phyloP scores from a whole-genome alignment of 1,140 invertebrate species.

The Drepana arcuata region DNA sequence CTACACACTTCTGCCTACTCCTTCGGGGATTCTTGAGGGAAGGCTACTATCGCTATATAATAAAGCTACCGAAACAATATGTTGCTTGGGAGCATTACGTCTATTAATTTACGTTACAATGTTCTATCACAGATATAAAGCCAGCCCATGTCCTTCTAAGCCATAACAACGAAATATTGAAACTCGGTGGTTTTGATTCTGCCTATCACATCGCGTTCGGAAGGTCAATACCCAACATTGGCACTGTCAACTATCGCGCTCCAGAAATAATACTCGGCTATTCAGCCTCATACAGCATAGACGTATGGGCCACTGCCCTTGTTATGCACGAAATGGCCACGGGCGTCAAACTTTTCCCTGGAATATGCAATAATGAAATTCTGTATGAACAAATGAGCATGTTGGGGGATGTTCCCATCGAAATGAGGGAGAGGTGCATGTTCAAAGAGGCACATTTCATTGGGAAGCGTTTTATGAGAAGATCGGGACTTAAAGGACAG shows the following conservation, averaged over 20 bases:
- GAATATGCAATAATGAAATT: slow-evolving; percentile 22
- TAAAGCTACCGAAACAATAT: background rate
- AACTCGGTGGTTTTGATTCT: slow-evolving; percentile 39
- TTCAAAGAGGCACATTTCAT: slow-evolving; percentile 10
- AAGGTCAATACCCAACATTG: slow-evolving; percentile 11
- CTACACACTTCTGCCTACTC: no score
- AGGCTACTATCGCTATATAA: background rate
- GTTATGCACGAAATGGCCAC: slow-evolving; percentile 39
- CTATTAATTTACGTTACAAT: background rate
- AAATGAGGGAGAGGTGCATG: slow-evolving; percentile 17
- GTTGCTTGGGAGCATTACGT: background rate
- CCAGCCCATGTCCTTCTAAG: slow-evolving; percentile 37
- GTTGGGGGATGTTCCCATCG: slow-evolving; percentile 20
- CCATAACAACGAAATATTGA: slow-evolving; percentile 15
- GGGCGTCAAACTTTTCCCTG: slow-evolving; percentile 21
- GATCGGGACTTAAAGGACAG: slow-evolving; percentile 2
- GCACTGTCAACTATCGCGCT: slow-evolving; percentile 25
- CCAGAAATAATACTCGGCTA: slow-evolving; percentile 41
- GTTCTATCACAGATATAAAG: slow-evolving; percentile 40
- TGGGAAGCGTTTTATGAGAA: slow-evolving; percentile 14
- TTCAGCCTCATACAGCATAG: slow-evolving; percentile 20
- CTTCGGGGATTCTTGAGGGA: no score
- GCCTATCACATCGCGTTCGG: slow-evolving; percentile 7
- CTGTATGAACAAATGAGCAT: slow-evolving; percentile 31
- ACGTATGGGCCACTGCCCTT: slow-evolving; percentile 36